phyloP scores from a whole-genome alignment of 2,113 vertebrate species.

The Nerophis ophidion region DNA sequence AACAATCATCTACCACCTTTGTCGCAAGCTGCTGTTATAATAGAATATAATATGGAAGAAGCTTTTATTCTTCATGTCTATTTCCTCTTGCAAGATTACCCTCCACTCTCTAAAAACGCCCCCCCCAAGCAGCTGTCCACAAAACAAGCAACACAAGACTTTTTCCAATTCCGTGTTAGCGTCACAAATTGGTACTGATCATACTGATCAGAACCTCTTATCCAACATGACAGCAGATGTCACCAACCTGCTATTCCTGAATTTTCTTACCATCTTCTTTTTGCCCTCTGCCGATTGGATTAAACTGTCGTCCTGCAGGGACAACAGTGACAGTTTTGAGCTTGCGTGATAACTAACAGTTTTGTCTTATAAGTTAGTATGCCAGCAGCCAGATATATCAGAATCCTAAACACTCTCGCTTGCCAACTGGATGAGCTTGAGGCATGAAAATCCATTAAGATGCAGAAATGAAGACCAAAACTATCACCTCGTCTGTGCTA shows the following conservation, averaged over 20 bases:
- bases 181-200: slow-evolving; percentile 37
- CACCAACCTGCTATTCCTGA: slow-evolving; percentile 27
- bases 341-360: slow-evolving; percentile 44
- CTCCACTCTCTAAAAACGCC: background rate
- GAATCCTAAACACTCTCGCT: slow-evolving; percentile 35
- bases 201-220: slow-evolving; percentile 43
- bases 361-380: slow-evolving; percentile 56
- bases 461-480: slow-evolving; percentile 32
- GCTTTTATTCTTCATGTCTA: background rate
- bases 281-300: slow-evolving; percentile 30
- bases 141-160: too few relatives aligned
- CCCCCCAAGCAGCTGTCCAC: too few relatives aligned
- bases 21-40: background rate
- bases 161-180: background rate
- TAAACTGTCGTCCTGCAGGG: slow-evolving; percentile 44
- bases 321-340: slow-evolving; percentile 46
- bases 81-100: background rate
- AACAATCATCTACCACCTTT: background rate
- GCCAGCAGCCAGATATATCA: slow-evolving; percentile 47
- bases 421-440: slow-evolving; percentile 46
- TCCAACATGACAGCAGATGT: slow-evolving; percentile 45
- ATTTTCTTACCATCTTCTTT: slow-evolving; percentile 41
- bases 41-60: background rate
- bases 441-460: slow-evolving; percentile 58
- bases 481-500: slow-evolving; percentile 19